These are phyloP conservation scores for Merops nubicus DNA, from an alignment of 2,113 vertebrate species.

Conservation along the genomic window DNA sequence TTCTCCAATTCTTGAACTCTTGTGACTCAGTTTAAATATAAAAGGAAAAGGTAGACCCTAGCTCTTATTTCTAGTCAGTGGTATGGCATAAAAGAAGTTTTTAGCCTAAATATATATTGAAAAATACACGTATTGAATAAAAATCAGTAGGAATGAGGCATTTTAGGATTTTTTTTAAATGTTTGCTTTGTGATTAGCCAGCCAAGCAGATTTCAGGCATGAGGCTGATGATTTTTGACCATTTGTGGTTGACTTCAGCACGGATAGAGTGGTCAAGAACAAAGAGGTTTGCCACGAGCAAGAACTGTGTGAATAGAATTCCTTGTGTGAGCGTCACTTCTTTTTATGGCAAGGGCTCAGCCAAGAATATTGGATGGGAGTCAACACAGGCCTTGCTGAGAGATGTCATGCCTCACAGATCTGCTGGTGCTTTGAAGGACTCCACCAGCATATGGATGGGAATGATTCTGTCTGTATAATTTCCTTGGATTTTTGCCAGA, in stretches of 20 bases:
- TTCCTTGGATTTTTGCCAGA: neutral
- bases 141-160: neutral
- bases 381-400: neutral
- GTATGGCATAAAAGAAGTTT: neutral
- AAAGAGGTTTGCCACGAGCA: neutral
- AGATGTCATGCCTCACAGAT: neutral
- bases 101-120: neutral
- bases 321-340: neutral
- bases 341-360: neutral
- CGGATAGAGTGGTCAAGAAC: neutral
- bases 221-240: neutral
- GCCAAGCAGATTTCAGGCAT: neutral
- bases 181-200: neutral
- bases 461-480: constrained; percentile 26
- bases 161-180: neutral
- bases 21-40: neutral
- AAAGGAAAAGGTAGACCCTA: neutral
- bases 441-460: constrained; percentile 14
- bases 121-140: too few relatives aligned
- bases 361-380: neutral
- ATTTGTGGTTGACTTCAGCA: neutral
- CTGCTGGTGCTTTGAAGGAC: neutral
- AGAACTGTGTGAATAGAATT: neutral
- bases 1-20: neutral
- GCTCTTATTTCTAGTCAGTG: neutral